Conservation (phyloP, 2,888 invertebrate genomes). For the Penaeus monodon region DNA sequence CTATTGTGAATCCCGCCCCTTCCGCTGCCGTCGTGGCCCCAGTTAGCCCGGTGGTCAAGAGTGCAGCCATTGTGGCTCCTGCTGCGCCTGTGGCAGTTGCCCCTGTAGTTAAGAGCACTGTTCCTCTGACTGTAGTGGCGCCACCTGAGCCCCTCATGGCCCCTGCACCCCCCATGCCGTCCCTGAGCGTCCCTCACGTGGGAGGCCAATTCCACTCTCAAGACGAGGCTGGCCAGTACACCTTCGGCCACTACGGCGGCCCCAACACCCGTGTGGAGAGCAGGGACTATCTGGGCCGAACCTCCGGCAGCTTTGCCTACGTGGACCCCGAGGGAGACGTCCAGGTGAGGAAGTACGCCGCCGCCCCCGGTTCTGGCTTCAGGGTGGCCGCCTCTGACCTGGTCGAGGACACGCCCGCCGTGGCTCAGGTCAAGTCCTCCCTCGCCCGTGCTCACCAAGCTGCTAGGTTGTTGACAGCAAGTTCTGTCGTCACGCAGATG, state of each 20-base stretch:
- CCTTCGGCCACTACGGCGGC: conserved; percentile 46
- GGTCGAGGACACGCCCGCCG: too few relatives aligned
- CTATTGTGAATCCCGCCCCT: too few relatives aligned
- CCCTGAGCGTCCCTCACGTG: conserved; percentile 13
- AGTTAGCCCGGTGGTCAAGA: too few relatives aligned
- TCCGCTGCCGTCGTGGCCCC: too few relatives aligned
- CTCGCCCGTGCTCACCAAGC: too few relatives aligned
- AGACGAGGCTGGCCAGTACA: conserved; percentile 36
- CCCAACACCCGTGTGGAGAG: conserved; percentile 30
- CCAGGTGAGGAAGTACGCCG: conserved; percentile 48
- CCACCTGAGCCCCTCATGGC: conserved; percentile 18
- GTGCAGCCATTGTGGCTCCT: too few relatives aligned
- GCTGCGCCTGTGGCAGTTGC: neutral
- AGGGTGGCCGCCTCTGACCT: too few relatives aligned
- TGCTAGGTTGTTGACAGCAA: too few relatives aligned
- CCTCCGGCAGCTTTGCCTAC: conserved; percentile 50
- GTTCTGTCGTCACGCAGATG: too few relatives aligned
- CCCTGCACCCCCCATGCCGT: conserved; percentile 27
- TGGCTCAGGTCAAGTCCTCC: too few relatives aligned
- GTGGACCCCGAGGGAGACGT: conserved; percentile 39
- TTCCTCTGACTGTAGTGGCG: neutral
- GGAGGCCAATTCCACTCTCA: conserved; percentile 46
- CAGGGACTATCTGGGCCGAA: conserved; percentile 25
- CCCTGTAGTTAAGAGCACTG: neutral
- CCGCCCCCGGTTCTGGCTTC: conserved; percentile 14